Percentiles rank a stretch among this genome's conserved stretches.
phyloP scores from a whole-genome alignment of 2,113 vertebrate species.

The Ciconia boyciana region DNA sequence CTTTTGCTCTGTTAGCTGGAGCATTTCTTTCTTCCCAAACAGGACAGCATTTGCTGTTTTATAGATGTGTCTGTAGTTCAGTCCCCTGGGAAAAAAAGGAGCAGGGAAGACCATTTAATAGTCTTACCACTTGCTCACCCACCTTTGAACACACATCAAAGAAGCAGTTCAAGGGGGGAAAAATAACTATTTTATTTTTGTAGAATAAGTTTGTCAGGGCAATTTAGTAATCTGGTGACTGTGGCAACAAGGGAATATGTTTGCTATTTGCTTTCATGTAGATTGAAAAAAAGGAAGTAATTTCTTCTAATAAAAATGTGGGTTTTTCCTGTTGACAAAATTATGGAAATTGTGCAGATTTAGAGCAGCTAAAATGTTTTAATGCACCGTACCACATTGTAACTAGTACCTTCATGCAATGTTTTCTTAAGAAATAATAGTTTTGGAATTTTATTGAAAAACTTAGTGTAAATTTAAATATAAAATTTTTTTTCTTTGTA shows the following conservation, averaged over 20 bases:
- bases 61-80: background rate
- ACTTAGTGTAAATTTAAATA: background rate
- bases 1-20: background rate
- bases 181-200: background rate
- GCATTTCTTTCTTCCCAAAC: background rate
- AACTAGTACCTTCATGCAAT: background rate
- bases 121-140: constrained; percentile 12
- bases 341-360: background rate
- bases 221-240: constrained; percentile 8
- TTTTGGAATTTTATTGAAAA: background rate
- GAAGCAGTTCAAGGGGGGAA: constrained; percentile 7
- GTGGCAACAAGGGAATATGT: constrained; percentile 37
- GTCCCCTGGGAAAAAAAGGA: background rate
- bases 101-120: background rate
- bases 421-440: background rate
- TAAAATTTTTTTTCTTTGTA: background rate
- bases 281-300: background rate
- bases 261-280: constrained; percentile 44
- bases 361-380: background rate
- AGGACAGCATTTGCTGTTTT: background rate
- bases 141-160: constrained; percentile 58
- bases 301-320: background rate
- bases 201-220: constrained; percentile 23
- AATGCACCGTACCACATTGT: background rate
- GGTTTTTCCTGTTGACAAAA: background rate